These are phyloP conservation scores for Xanthorhoe spadicearia DNA, from an alignment of 2,888 invertebrate genomes.

Conservation along the genomic window DNA sequence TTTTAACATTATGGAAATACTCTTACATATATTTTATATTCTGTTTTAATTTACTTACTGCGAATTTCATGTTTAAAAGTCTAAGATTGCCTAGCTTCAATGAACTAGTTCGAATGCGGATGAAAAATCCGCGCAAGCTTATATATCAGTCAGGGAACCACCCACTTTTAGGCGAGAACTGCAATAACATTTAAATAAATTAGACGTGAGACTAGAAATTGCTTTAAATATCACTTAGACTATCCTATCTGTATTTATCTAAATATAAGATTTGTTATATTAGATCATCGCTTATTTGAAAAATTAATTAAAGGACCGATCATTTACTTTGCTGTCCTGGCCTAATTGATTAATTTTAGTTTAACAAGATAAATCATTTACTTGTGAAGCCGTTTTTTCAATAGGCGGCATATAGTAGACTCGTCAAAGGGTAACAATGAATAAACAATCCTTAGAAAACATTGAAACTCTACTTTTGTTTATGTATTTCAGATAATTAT, in stretches of 20 bases:
- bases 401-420: no score
- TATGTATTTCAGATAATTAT: no score
- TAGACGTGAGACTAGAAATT: slow-evolving; percentile 62
- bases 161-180: slow-evolving; percentile 70
- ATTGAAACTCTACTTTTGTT: no score
- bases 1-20: neutral
- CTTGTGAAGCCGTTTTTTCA: no score
- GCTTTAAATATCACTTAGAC: slow-evolving; percentile 55
- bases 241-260: slow-evolving; percentile 43
- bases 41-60: slow-evolving; percentile 61
- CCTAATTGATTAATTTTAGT: neutral
- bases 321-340: neutral
- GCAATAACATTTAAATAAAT: slow-evolving; percentile 78
- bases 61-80: slow-evolving; percentile 66
- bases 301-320: neutral
- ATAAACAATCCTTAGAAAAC: no score
- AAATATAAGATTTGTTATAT: slow-evolving; percentile 40
- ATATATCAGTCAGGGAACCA: slow-evolving; percentile 74
- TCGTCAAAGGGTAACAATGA: no score
- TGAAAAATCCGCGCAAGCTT: slow-evolving; percentile 75
- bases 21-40: slow-evolving; percentile 4
- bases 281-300: slow-evolving; percentile 42
- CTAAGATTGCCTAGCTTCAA: slow-evolving; percentile 64
- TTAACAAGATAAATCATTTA: no score
- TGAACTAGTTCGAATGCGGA: slow-evolving; percentile 78